A percentile compares a stretch with the other conserved stretches of the same genome.
These are phyloP conservation scores for Typhlomys cinereus DNA, from an alignment of 2,113 vertebrate species.

Conservation along the genomic window DNA sequence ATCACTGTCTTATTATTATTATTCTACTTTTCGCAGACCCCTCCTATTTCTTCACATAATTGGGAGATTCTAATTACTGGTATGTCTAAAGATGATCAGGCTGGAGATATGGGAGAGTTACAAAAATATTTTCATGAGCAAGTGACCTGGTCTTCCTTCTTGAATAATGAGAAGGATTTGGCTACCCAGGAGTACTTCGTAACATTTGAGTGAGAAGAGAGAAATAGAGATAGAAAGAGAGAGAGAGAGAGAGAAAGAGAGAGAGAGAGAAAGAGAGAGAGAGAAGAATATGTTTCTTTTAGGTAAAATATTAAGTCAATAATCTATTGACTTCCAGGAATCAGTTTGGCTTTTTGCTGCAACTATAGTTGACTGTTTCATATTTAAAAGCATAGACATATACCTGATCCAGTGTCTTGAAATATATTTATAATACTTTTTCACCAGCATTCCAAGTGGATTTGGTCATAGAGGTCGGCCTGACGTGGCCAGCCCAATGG, in stretches of 20 bases:
- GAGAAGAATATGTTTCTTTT: neutral
- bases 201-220: no score
- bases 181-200: neutral
- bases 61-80: neutral
- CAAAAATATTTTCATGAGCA: neutral
- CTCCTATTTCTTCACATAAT: neutral
- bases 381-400: neutral
- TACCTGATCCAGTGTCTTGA: neutral
- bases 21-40: neutral
- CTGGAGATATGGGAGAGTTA: neutral
- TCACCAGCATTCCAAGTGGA: neutral
- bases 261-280: no score
- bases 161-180: neutral
- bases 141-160: neutral
- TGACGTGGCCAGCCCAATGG: neutral
- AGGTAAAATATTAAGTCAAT: neutral
- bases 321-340: neutral
- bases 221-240: neutral
- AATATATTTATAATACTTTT: neutral
- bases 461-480: neutral
- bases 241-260: neutral
- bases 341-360: neutral
- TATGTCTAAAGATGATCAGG: neutral
- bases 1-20: no score
- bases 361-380: neutral